These are phyloP conservation scores for Cheilinus undulatus DNA, from an alignment of 2,113 vertebrate species.

Conservation along the genomic window DNA sequence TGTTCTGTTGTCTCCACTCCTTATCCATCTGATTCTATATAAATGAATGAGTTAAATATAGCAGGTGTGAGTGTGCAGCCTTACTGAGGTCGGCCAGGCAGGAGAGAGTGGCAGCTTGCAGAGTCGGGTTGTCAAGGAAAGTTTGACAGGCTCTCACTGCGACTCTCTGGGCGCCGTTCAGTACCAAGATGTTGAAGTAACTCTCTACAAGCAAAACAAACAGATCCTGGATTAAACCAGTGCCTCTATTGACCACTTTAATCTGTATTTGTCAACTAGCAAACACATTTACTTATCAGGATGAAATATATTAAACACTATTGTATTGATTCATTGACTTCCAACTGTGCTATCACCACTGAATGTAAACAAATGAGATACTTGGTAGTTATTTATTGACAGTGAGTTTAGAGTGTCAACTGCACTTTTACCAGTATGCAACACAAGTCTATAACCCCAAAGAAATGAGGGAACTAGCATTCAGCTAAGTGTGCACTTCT, in stretches of 20 bases:
- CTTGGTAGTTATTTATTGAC: slow-evolving; percentile 3
- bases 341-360: background rate
- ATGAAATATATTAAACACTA: slow-evolving; percentile 10
- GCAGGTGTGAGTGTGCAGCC: slow-evolving; percentile 60
- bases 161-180: slow-evolving; percentile 89
- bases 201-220: slow-evolving; percentile 82
- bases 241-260: background rate
- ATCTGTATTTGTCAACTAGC: background rate
- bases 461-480: too few species aligned
- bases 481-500: background rate
- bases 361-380: slow-evolving; percentile 7
- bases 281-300: background rate
- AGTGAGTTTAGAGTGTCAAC: background rate
- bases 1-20: background rate
- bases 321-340: slow-evolving; percentile 2
- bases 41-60: slow-evolving; percentile 5
- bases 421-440: background rate
- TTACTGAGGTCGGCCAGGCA: slow-evolving; percentile 94
- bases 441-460: background rate
- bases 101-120: slow-evolving; percentile 89
- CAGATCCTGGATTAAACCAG: background rate
- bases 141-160: slow-evolving; percentile 85
- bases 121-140: slow-evolving; percentile 84
- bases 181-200: slow-evolving; percentile 93
- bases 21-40: background rate